phyloP scores from a whole-genome alignment of 2,797 vertebrate species.

The Chelon labrosus region DNA sequence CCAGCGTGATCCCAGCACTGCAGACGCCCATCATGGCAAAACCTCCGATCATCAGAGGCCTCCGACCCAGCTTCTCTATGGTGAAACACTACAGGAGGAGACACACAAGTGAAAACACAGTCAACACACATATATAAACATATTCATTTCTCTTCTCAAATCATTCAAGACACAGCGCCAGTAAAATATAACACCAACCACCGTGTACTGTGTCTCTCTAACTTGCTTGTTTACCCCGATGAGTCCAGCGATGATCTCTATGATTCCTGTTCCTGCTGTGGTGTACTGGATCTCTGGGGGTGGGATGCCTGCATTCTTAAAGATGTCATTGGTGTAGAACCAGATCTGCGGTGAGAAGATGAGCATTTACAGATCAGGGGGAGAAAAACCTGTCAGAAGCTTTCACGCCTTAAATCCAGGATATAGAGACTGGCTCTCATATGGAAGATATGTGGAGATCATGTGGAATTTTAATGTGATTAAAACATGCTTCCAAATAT shows the following conservation, averaged over 20 bases:
- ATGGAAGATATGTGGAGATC: too few relatives aligned
- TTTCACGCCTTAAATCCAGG: too few relatives aligned
- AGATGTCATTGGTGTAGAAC: constrained; percentile 95
- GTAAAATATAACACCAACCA: neutral
- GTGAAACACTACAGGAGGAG: constrained; percentile 87
- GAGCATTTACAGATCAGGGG: neutral
- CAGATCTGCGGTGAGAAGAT: constrained; percentile 86
- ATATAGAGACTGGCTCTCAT: too few relatives aligned
- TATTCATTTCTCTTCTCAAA: neutral
- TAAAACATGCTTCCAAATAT: too few relatives aligned
- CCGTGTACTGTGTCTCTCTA: neutral
- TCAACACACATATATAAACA: neutral
- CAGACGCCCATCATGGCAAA: constrained; percentile 91
- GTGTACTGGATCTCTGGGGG: constrained; percentile 88
- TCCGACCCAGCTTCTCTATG: constrained; percentile 91
- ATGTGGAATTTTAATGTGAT: too few relatives aligned
- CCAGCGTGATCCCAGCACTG: constrained; percentile 88
- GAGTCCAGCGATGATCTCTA: constrained; percentile 90
- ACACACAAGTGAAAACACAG: constrained; percentile 5
- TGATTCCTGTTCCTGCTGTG: constrained; percentile 90
- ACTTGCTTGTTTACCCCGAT: constrained; percentile 86
- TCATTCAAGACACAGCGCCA: neutral
- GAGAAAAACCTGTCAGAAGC: too few relatives aligned
- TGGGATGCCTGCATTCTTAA: constrained; percentile 89
- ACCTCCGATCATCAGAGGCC: constrained; percentile 89